Evolutionary conservation across 1,140 invertebrate species (phyloP), one percentile per base, ranked within the genome.

Genomic region (Drosophila carrolli): DNA sequence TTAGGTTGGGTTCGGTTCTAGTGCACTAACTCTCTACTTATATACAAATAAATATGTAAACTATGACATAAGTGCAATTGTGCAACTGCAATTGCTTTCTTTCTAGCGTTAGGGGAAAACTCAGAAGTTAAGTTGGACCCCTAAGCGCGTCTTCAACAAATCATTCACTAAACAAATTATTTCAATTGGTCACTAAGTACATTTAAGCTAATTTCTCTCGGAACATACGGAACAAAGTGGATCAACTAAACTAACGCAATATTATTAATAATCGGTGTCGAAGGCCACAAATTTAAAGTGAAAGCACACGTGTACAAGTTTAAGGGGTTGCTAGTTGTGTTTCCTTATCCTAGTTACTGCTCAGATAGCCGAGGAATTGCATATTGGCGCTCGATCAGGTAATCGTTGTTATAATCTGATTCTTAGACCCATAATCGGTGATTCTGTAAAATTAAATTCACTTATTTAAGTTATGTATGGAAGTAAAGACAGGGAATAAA

Each of bases 381-480:
- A 73, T 41, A 56, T 79, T 84, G 48, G 61, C 68, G 65, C 63
- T 81, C 54, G 62, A 91, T 91, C 90, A 91, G 67, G 90, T 89
- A 82, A 91, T 91, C 53, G 90, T 82, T 59, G 93, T 93, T 91
- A 93, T 86, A 93, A 93, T 86, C 92, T 93, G 93, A 93, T 93
- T 90, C 93, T 93, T 93, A 93, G 90, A 83, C 93, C 93, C 91
- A 91, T 92, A 85, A 93, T 93, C 91, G 92, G 92, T 81, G 91
- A 93, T 92, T 93, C 93, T 93, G 90, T 5, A 86, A 83, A 51
- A 56, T 57, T 4, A 67, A 71, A 27, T 41, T 4, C 7, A 23
- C 0, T 13, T 19, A 47, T 10, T 56, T 11, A 19, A 2, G 0
- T 8, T 11, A 32, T 4, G 0, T 41, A n/a, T 6, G 0, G 0